Percentiles rank a stretch among this genome's conserved stretches.
These are phyloP conservation scores for Loriculus beryllinus DNA, from an alignment of 2,797 vertebrate species.

Conservation along the genomic window DNA sequence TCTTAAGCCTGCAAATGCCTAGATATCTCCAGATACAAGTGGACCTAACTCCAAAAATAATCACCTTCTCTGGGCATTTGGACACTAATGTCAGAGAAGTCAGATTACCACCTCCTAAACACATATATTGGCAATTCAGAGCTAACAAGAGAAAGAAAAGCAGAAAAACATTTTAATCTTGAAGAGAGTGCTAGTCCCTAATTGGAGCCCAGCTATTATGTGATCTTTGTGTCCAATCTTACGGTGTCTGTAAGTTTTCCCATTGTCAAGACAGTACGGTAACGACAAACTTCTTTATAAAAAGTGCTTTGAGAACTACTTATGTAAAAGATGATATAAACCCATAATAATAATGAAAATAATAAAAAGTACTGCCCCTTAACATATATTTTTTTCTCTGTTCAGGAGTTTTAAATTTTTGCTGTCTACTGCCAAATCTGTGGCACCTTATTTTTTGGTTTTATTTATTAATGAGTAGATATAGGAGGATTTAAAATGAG, in stretches of 20 bases:
- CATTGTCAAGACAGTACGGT: not conserved
- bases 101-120: not conserved
- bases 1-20: not conserved
- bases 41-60: not conserved
- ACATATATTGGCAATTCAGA: not conserved
- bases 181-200: not conserved
- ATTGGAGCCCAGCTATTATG: slow-evolving; percentile 3
- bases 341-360: not conserved
- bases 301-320: not conserved
- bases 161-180: not conserved
- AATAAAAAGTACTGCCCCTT: not conserved
- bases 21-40: not conserved
- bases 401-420: not conserved
- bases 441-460: not conserved
- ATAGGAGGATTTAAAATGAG: not conserved
- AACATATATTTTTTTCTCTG: not conserved
- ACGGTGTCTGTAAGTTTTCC: not conserved
- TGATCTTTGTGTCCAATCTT: not conserved
- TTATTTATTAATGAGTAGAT: not conserved
- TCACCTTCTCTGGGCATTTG: not conserved
- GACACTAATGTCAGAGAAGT: not conserved
- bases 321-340: not conserved
- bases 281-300: not conserved
- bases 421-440: not conserved
- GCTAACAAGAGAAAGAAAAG: not conserved